A percentile compares a stretch with the other conserved stretches of the same genome.
Evolutionary conservation across 2,888 invertebrate genomes (phyloP).

Genomic region (Mythimna impura): DNA sequence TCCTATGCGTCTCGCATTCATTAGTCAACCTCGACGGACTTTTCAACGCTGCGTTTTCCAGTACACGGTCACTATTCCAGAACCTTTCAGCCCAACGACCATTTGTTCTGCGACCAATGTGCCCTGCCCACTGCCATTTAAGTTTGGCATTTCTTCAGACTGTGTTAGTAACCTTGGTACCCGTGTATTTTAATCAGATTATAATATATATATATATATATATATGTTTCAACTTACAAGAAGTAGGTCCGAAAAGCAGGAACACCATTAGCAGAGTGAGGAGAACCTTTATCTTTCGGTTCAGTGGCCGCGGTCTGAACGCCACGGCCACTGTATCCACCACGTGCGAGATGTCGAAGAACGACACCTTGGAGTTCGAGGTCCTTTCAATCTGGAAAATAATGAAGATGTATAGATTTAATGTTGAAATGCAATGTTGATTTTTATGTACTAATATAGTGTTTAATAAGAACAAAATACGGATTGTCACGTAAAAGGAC

Average conservation of each 20-base stretch:
- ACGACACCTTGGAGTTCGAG: conserved; percentile 86
- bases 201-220: neutral
- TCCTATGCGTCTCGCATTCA: too few species aligned
- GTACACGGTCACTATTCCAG: too few species aligned
- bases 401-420: neutral
- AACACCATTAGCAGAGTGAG: conserved; percentile 87
- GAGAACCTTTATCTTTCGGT: conserved; percentile 82
- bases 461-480: neutral
- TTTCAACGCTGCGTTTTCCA: too few species aligned
- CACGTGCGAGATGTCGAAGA: conserved; percentile 93
- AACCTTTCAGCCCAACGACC: too few species aligned
- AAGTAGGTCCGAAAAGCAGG: conserved; percentile 87
- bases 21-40: too few species aligned
- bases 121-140: too few species aligned
- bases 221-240: conserved; percentile 80
- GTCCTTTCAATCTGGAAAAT: conserved; percentile 79
- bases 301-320: conserved; percentile 80
- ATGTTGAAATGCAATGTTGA: too few species aligned
- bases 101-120: too few species aligned
- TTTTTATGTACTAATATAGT: too few species aligned
- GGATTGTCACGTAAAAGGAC: too few species aligned
- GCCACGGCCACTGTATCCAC: conserved; percentile 87
- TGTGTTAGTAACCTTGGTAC: too few species aligned
- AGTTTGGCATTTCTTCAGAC: too few species aligned
- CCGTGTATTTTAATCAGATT: neutral